Evolutionary conservation across 1,140 invertebrate species (phyloP), one percentile per base, ranked within the genome.

Genomic region (Aphaenogaster floridana): DNA sequence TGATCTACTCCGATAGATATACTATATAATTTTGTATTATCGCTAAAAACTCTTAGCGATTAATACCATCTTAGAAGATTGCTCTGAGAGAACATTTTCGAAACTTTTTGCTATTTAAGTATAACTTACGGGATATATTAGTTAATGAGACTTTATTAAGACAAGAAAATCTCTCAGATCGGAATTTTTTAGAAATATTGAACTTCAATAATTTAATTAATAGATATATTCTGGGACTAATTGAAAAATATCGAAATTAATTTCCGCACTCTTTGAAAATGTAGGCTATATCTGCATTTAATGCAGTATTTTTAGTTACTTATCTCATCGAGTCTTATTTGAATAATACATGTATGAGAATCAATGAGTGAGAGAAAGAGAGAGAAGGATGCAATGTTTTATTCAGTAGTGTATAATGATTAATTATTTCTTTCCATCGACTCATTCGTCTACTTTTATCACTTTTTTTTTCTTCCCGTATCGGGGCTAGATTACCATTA

Each of bases 371-470:
- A 39, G 15, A 42, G 36, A 45, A 3, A 77, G 39, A 39, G 34
- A 64, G 63, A 64, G 34, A 3, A 7, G 64, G 39, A 9, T 21
- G 0, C 17, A 15, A 48, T 76, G 80, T 64, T 76, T 84, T 76
- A 84, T 74, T 59, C 80, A 76, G 57, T 50, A 45, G 34, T 28
- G 28, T 63, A 63, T 76, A 84, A 61, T 76, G 69, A 59, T 63
- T 80, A 80, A 86, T 80, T 66, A 64, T 84, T 85, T 59, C 69
- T 87, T 87, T 45, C 59, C 7, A 34, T 36, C 39, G 52, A 17
- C 64, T 84, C 48, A 48, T 39, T 87, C 59, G 28, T 68, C 69
- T 61, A 36, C 78, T 59, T 84, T 84, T 84, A 81, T 84, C 78
- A 59, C 64, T 83, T 59, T 64, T 80, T 34, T 42, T 39, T 34